These are phyloP conservation scores for Argyrosomus japonicus DNA, from an alignment of 2,113 vertebrate species.

Conservation along the genomic window DNA sequence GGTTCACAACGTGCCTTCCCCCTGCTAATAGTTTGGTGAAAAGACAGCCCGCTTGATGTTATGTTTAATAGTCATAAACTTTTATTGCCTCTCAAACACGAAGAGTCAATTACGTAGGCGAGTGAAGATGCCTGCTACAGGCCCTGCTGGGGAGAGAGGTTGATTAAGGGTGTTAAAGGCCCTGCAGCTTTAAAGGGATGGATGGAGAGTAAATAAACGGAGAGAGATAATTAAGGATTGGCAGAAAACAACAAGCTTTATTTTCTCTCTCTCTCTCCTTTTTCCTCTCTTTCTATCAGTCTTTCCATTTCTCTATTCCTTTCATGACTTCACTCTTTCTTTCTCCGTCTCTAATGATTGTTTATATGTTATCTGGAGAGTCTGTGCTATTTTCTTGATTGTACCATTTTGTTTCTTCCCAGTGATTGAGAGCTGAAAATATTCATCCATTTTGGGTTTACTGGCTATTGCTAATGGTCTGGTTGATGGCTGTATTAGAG, in stretches of 20 bases:
- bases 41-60: slow-evolving; percentile 79
- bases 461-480: slow-evolving; percentile 23
- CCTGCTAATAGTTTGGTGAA: slow-evolving; percentile 79
- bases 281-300: not conserved
- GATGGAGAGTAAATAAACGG: slow-evolving; percentile 78
- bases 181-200: slow-evolving; percentile 74
- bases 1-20: slow-evolving; percentile 72
- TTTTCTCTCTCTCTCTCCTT: slow-evolving; percentile 15
- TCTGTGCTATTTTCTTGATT: slow-evolving; percentile 19
- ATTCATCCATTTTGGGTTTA: slow-evolving; percentile 23
- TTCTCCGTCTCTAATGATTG: slow-evolving; percentile 6
- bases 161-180: slow-evolving; percentile 80
- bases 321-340: slow-evolving; percentile 16
- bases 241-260: slow-evolving; percentile 56
- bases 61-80: slow-evolving; percentile 86
- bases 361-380: slow-evolving; percentile 2
- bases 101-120: slow-evolving; percentile 85
- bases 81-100: slow-evolving; percentile 81
- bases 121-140: slow-evolving; percentile 72
- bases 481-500: slow-evolving; percentile 35
- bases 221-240: slow-evolving; percentile 76
- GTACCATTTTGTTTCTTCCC: not conserved
- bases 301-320: not conserved
- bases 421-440: slow-evolving; percentile 37
- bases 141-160: slow-evolving; percentile 73